Conservation (phyloP, 2,797 vertebrate genomes). For the Sciurus carolinensis region DNA sequence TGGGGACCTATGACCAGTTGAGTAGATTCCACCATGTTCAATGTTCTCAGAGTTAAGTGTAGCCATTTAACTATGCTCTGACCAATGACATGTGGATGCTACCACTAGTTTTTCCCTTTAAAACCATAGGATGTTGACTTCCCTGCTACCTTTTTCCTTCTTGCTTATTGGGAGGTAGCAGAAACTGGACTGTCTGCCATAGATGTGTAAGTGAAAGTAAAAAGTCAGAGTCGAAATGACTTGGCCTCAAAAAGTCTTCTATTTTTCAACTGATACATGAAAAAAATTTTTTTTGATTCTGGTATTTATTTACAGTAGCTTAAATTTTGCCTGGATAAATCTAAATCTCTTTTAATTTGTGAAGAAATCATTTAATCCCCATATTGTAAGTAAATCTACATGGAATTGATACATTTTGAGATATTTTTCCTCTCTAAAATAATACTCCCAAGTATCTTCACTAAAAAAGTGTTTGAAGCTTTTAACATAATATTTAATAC, state of each 20-base stretch:
- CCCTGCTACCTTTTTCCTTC: neutral
- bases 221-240: neutral
- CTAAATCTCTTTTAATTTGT: neutral
- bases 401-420: neutral
- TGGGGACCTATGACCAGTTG: neutral
- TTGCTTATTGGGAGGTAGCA: neutral
- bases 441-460: neutral
- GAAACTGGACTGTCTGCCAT: neutral
- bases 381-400: neutral
- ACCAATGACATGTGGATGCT: neutral
- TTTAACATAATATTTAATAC: constrained; percentile 53
- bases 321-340: neutral
- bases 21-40: neutral
- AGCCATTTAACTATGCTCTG: neutral
- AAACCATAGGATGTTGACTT: neutral
- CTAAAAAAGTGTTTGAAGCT: constrained; percentile 15
- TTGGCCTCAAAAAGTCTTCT: neutral
- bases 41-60: neutral
- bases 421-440: neutral
- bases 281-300: neutral
- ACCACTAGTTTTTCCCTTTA: neutral
- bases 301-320: neutral
- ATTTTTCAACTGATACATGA: neutral
- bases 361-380: neutral
- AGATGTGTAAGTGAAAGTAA: neutral